These are phyloP conservation scores for Charaxes varanes DNA, from an alignment of 1,140 invertebrate species.

Conservation along the genomic window DNA sequence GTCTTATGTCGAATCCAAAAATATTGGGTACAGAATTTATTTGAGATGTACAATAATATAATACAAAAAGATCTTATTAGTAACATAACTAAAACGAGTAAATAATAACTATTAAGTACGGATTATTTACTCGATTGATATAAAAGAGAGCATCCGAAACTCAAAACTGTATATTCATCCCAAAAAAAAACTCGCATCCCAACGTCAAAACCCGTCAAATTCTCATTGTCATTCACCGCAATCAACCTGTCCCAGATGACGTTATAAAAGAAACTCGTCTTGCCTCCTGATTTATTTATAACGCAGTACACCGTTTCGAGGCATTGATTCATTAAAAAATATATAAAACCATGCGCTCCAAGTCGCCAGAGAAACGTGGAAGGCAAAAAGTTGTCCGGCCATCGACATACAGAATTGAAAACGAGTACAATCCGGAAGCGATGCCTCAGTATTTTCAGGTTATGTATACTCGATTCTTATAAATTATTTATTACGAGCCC, in stretches of 20 bases:
- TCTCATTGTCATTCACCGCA: conserved; percentile 41
- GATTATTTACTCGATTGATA: conserved; percentile 9
- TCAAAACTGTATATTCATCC: conserved; percentile 20
- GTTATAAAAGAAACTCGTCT: conserved; percentile 35
- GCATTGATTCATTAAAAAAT: conserved; percentile 43
- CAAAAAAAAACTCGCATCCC: conserved; percentile 8
- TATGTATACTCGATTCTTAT: conserved; percentile 39
- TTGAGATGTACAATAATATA: too few species aligned
- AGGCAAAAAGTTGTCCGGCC: conserved; percentile 37
- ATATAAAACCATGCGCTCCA: conserved; percentile 36
- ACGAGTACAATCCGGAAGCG: conserved; percentile 52
- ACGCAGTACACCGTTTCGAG: conserved; percentile 27
- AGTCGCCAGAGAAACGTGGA: conserved; percentile 30
- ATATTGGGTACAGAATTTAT: too few species aligned
- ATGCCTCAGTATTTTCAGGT: conserved; percentile 61
- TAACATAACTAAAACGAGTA: conserved; percentile 5
- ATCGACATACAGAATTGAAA: conserved; percentile 44
- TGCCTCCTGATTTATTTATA: conserved; percentile 39
- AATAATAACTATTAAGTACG: conserved; percentile 5
- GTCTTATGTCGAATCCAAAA: too few species aligned
- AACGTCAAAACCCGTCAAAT: conserved; percentile 36
- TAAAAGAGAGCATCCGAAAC: conserved; percentile 19
- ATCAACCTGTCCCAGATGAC: conserved; percentile 36
- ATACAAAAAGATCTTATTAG: too few species aligned
- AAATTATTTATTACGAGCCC: conserved; percentile 49